Evolutionary conservation across 2,113 vertebrate genomes (phyloP).

Genomic region (Erpornis zantholeuca): DNA sequence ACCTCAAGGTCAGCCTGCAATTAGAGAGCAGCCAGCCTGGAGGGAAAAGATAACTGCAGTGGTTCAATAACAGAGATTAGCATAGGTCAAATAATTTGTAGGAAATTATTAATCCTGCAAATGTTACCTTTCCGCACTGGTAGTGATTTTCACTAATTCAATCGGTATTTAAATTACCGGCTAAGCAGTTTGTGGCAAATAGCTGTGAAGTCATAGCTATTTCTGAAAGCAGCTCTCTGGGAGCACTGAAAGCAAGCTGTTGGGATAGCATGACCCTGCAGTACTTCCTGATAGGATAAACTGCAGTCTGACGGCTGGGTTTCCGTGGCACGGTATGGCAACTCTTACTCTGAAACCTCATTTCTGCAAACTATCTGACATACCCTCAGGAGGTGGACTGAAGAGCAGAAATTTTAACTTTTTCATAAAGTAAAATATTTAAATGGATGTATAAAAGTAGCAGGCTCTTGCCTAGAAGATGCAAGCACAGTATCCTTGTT

Average conservation of each 20-base stretch:
- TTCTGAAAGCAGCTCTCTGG: background rate
- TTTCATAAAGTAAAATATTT: background rate
- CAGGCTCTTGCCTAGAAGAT: background rate
- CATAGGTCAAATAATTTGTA: background rate
- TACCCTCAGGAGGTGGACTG: background rate
- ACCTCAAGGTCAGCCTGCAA: constrained; percentile 27
- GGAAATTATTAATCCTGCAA: constrained; percentile 27
- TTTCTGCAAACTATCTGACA: background rate
- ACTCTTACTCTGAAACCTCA: background rate
- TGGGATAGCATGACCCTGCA: background rate
- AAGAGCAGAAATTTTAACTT: background rate
- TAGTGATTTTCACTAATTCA: constrained; percentile 11
- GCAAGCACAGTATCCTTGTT: background rate
- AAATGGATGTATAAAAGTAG: background rate
- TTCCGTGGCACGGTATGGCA: rapidly evolving
- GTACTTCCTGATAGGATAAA: background rate
- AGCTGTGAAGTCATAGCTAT: constrained; percentile 32
- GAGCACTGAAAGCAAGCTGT: background rate
- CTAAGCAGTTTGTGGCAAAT: background rate
- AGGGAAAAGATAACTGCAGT: background rate
- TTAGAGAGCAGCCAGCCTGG: background rate
- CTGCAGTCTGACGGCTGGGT: rapidly evolving
- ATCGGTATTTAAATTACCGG: background rate
- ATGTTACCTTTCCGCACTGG: background rate
- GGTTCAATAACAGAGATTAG: background rate